phyloP scores from a whole-genome alignment of 2,888 invertebrate species.

The Spatulosminthurus flaviceps region DNA sequence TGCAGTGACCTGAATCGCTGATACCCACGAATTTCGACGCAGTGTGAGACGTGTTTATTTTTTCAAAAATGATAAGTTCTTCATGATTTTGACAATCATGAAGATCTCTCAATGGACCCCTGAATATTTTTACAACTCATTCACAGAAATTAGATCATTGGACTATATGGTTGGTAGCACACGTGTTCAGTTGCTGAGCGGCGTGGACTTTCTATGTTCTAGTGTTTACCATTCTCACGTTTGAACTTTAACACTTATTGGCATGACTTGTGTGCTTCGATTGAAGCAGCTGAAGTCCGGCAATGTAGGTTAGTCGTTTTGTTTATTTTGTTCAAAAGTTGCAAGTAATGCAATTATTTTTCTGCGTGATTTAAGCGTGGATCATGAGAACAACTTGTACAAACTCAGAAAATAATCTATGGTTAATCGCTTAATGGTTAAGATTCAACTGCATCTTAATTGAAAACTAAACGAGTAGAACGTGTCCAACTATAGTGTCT shows the following conservation, averaged over 20 bases:
- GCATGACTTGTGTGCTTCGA: slow-evolving; percentile 60
- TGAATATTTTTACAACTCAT: slow-evolving; percentile 7
- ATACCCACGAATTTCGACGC: slow-evolving; percentile 23
- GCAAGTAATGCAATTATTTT: slow-evolving; percentile 22
- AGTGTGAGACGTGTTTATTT: slow-evolving; percentile 42
- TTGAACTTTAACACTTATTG: slow-evolving; percentile 50
- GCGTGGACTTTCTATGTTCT: slow-evolving; percentile 46
- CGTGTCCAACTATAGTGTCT: neutral
- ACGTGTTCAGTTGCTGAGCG: slow-evolving; percentile 24
- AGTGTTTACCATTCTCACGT: slow-evolving; percentile 45
- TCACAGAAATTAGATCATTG: slow-evolving; percentile 7
- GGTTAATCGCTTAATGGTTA: neutral
- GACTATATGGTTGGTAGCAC: slow-evolving; percentile 27
- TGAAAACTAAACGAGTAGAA: neutral
- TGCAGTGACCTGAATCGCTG: slow-evolving; percentile 8
- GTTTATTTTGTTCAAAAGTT: slow-evolving; percentile 43
- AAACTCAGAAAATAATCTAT: slow-evolving; percentile 17
- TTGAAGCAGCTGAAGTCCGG: slow-evolving; percentile 57
- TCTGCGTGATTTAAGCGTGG: neutral
- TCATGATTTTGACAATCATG: slow-evolving; percentile 21
- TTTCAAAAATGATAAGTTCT: neutral
- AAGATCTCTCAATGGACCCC: slow-evolving; percentile 18
- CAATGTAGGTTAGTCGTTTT: slow-evolving; percentile 60
- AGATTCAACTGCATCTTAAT: neutral
- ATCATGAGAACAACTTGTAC: neutral